Conservation (phyloP, 2,113 vertebrate genomes). For the Osmerus mordax region DNA sequence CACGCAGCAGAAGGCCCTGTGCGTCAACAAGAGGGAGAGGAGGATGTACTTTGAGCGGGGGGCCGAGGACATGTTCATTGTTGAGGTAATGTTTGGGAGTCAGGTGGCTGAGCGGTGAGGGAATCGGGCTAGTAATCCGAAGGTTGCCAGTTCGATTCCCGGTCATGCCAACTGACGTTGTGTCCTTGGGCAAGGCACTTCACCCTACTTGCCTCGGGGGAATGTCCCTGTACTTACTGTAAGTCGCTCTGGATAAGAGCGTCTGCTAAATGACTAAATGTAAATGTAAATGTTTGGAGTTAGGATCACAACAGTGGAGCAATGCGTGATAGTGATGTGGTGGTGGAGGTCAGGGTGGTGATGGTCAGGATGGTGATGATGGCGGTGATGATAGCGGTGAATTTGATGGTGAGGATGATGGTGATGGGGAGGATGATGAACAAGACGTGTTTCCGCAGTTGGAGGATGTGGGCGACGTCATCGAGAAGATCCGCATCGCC, state of each 20-base stretch:
- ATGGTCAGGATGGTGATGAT: too few relatives aligned
- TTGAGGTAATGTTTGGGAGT: slow-evolving; percentile 80
- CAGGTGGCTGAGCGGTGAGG: too few relatives aligned
- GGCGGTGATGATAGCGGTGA: neutral
- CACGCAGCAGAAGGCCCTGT: slow-evolving; percentile 85
- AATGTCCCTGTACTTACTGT: too few relatives aligned
- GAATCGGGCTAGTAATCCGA: too few relatives aligned
- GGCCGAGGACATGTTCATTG: slow-evolving; percentile 90
- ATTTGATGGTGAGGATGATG: neutral
- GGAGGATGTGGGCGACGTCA: slow-evolving; percentile 88
- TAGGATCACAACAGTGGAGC: neutral
- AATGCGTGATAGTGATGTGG: neutral
- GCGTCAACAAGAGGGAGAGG: slow-evolving; percentile 92
- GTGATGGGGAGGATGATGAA: neutral
- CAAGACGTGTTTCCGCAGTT: slow-evolving; percentile 67
- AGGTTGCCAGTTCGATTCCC: too few relatives aligned
- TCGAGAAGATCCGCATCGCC: slow-evolving; percentile 94
- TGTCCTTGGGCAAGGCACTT: too few relatives aligned
- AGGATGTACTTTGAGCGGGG: slow-evolving; percentile 90
- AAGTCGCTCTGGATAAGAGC: too few relatives aligned
- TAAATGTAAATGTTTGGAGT: slow-evolving; percentile 1
- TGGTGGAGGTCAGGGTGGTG: neutral
- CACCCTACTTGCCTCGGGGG: too few relatives aligned
- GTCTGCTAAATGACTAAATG: too few relatives aligned
- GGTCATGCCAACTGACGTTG: too few relatives aligned